Evolutionary conservation across 1,140 invertebrate genomes (phyloP), one percentile per base, ranked within the genome.

Genomic region (Bombus turneri): DNA sequence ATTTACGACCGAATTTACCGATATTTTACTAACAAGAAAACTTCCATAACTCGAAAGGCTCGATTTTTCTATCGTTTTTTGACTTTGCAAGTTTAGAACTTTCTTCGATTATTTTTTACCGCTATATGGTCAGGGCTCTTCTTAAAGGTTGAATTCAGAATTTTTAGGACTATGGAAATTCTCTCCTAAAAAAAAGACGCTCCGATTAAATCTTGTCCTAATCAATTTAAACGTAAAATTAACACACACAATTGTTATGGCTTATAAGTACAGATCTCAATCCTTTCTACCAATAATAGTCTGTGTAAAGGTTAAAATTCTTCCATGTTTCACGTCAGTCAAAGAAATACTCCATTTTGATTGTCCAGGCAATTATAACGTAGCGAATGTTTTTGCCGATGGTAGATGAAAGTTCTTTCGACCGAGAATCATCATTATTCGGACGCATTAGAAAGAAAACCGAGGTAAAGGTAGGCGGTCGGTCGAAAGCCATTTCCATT

Each of bases 401-500:
- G 59, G 28, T n/a, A 13, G 59, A 62, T 5, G 59, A 62, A n/a
- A 62, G 12, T 28, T 28, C 57, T 59, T 59, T 28, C 10, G 25
- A 64, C 62, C 0, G 62, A n/a, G 12, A 15, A 31, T 66, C 62
- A 31, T 66, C 8, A 66, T 18, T n/a, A 66, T 66, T 18, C 15
- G n/a, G 64, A 1, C 13, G 8, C 64, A 8, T 18, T 34, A 66
- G 31, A 68, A 68, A 37, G 31, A 68, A 37, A 68, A 9, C 22
- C 34, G 18, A 37, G n/a, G n/a, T 1, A 13, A 15, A n/a, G 62
- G 6, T 10, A 62, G 59, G 12, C 59, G 15, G n/a, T 31, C n/a
- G 62, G n/a, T 18, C 3, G 28, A 37, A 59, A 81, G 8, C 9
- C n/a, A 71, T 78, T 78, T 69, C 37, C 43, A 59, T 83, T 59